Base-by-base conservation (phyloP, 2,797 vertebrate genomes). In the Sebastes minor region DNA sequence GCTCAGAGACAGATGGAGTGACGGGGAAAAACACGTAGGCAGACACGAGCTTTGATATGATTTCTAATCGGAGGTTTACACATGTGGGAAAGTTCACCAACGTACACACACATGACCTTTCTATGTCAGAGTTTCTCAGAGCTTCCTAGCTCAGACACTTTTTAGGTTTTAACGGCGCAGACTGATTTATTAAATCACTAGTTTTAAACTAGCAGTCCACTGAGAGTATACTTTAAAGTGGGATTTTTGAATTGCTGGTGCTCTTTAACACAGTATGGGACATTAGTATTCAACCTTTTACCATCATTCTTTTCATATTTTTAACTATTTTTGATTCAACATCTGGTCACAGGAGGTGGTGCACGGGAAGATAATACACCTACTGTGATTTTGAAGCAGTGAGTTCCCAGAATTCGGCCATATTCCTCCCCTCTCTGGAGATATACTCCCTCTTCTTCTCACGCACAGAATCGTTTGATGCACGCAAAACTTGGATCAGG, bases 291-390 rank as follows among this genome's bases (percentile, higher is more conserved):
- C n/a, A 38, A 49, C 18, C 62, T n/a, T 32, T 66, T 49, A 33
- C 67, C 67, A 56, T 67, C 27, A 53, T 46, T 67, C 65, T 38
- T n/a, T 52, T 52, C 49, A n/a, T 52, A 52, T 20, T 9, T 52
- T 66, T 56, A 62, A 55, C 35, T 38, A 22, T 84, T 78, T 78
- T 62, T 64, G 71, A 85, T 79, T 87, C 64, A 49, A 88, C 93
- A 92, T 90, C 90, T 94, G 92, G 87, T 91, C 88, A 78, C 92
- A 92, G 92, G 64, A 81, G 91, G 86, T 71, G 90, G 89, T 65
- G 28, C 65, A 81, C 60, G 14, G 81, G 76, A 76, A 71, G 52
- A 82, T 64, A 23, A 42, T 66, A 60, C 86, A 90, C 90, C 87
- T 87, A 84, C 90, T 91, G 88, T 84, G 88, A 88, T 85, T 84